Base-by-base conservation (phyloP, 2,113 vertebrate genomes). In the Connochaetes taurinus region DNA sequence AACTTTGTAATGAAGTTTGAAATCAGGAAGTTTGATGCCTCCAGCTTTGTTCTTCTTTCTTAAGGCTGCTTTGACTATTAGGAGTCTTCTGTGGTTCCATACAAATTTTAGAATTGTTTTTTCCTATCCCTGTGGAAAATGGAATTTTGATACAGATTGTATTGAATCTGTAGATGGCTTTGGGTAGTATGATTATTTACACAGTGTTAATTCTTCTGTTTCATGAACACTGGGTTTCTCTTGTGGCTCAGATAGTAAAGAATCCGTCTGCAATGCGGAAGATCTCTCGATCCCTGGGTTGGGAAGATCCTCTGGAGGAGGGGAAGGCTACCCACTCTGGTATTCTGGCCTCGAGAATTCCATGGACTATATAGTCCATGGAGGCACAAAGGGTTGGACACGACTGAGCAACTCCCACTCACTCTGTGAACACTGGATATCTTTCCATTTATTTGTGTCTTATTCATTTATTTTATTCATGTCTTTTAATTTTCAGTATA, bases 201-300 rank as follows among this genome's bases (percentile, higher is more conserved):
- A 83, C 31, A 94, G 64, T 71, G 21, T 89, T 67, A 71, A 83
- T 81, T 94, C 85, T 62, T 80, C 45, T 94, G 71, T 23, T 83
- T 12, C 60, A 57, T 71, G 50, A 89, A 57, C 31, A 50, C 62
- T 47, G 43, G 3, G 10, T 64, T 29, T 67, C 36, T 23, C 19
- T 23, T 74, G 5, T 40, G n/a, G 67, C 67, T 74, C 67, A 74
- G 19, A 3, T 74, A 74, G 67, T 74, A 74, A 74, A 40, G 10
- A 74, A 74, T 74, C 67, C 0, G 0, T 40, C 67, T 71, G 36
- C n/a, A 71, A 23, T 40, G 67, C 0, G 0, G n/a, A 19, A 71
- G 10, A 71, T 36, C 67, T 71, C 0, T 71, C 0, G 0, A 40
- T 71, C n/a, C 10, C 19, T 36, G n/a, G 5, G 17, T 40, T 71